Evolutionary conservation across 1,140 invertebrate species (phyloP).

Genomic region (Caenorhabditis latens): DNA sequence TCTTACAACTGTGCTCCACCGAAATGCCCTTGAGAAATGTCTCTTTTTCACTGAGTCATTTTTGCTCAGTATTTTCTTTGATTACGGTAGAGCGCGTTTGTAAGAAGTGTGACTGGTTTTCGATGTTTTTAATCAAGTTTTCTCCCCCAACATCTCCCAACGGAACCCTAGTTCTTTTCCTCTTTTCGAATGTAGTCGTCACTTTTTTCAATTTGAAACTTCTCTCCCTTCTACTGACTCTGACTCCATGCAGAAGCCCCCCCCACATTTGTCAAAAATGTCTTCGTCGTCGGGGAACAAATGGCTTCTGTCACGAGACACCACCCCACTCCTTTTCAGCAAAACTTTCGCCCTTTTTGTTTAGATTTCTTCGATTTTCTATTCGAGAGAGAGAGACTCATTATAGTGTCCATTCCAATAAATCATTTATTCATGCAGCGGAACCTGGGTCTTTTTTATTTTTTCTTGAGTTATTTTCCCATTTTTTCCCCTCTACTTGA

Average conservation of each 20-base stretch:
- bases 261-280: constrained; percentile 32
- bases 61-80: no score
- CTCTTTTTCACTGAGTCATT: no score
- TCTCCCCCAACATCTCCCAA: not conserved
- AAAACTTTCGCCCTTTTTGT: not conserved
- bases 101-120: no score
- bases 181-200: constrained; percentile 22
- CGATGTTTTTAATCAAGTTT: not conserved
- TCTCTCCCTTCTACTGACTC: not conserved
- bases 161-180: not conserved
- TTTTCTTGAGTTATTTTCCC: not conserved
- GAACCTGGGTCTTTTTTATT: no score
- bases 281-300: constrained; percentile 11
- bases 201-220: constrained; percentile 44
- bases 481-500: not conserved
- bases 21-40: no score
- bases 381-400: no score
- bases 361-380: not conserved
- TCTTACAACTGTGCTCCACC: no score
- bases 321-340: not conserved
- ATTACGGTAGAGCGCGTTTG: no score
- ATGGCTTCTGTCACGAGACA: constrained; percentile 30
- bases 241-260: not conserved
- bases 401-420: no score
- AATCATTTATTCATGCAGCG: no score